phyloP scores from a whole-genome alignment of 1,140 invertebrate species.

The Bombus fervidus region DNA sequence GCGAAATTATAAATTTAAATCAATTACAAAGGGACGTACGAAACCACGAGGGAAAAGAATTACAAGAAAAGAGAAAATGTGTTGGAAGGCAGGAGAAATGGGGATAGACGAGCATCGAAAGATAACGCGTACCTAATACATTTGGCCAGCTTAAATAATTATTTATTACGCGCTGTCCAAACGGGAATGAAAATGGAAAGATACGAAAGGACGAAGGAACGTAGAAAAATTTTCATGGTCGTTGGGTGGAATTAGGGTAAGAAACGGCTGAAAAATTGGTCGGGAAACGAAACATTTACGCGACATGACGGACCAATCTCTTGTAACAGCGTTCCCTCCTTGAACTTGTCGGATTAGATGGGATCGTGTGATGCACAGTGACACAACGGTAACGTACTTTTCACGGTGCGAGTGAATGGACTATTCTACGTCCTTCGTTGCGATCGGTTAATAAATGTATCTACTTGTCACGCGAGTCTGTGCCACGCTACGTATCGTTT shows the following conservation, averaged over 20 bases:
- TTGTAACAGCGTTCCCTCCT: conserved; percentile 20
- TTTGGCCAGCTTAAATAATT: too few species aligned
- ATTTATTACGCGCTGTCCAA: too few species aligned
- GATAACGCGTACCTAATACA: too few species aligned
- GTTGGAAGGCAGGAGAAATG: too few species aligned
- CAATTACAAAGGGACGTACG: too few species aligned
- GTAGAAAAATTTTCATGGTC: not conserved
- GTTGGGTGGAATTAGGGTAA: not conserved
- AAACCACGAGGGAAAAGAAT: too few species aligned
- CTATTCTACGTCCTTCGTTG: not conserved
- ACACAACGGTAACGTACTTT: conserved; percentile 28
- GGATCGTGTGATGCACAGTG: conserved; percentile 25
- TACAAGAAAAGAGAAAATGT: too few species aligned
- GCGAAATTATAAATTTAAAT: too few species aligned
- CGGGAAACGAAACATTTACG: conserved; percentile 32
- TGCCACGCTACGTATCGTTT: conserved; percentile 7
- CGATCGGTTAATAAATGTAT: conserved; percentile 13
- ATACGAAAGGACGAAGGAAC: too few species aligned
- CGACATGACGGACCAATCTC: conserved; percentile 28
- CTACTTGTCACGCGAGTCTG: not conserved
- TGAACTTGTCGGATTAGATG: conserved; percentile 51
- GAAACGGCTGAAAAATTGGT: not conserved
- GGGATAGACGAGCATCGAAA: too few species aligned
- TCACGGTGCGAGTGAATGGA: conserved; percentile 13
- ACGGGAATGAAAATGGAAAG: too few species aligned